Evolutionary conservation across 2,797 vertebrate genomes (phyloP), one percentile per base, ranked within the genome.

Genomic region (Tiaroga cobitis): DNA sequence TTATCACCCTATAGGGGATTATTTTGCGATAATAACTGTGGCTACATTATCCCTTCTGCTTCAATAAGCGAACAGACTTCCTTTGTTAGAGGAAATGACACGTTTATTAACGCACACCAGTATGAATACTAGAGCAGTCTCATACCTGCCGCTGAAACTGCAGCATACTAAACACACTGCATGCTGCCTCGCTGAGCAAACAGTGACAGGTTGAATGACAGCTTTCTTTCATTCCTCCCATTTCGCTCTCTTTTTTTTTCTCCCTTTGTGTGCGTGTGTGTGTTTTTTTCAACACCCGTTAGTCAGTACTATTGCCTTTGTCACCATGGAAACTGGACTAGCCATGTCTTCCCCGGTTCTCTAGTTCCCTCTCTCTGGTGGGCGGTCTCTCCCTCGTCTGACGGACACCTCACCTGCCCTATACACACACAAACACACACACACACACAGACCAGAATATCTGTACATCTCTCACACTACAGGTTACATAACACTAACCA

Each of bases 301-400:
- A 92, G 93, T 94, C 94, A 91, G 89, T 90, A 91, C 91, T 93
- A 91, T 92, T 91, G 92, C 94, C 92, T 93, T 90, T 92, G 95
- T 96, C 93, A 91, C 95, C 95, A 96, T 96, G 95, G 95, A 93
- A 96, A 96, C 95, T 95, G 92, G 91, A 92, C 93, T 90, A 91
- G 91, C 93, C 91, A 92, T 92, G 93, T 94, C 91, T 91, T 90
- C 92, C 91, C 80, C 51, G 8, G 70, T 83, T 87, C 87, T 79
- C 85, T 80, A 51, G 82, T 85, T 84, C 74, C 56, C 82, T 85
- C 49, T 87, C 80, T 49, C 80, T 9, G 34, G 80, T 83, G 80
- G 87, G 85, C 24, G 80, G 87, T 86, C 83, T 83, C 69, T 85
- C 9, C 32, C 29, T 54, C 8, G n/a, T 43, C 6, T 88, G 91